A percentile compares a stretch with the other conserved stretches of the same genome.
These are phyloP conservation scores for Takifugu flavidus DNA, from an alignment of 2,113 vertebrate species.

Conservation along the genomic window DNA sequence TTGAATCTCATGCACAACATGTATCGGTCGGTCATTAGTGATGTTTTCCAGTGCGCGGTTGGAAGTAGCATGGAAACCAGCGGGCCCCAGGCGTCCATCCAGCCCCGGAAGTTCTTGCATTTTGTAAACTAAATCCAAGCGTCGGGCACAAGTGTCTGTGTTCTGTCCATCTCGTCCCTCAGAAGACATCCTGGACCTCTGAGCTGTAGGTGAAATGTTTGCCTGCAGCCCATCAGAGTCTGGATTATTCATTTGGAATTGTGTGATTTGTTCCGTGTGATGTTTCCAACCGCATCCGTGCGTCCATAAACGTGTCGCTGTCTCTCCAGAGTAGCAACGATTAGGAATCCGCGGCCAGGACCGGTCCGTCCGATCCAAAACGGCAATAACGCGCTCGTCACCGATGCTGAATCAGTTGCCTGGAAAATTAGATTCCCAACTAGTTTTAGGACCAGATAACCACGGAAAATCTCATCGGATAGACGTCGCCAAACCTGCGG, in stretches of 20 bases:
- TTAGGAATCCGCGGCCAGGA: constrained; percentile 5
- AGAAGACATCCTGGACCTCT: constrained; percentile 4
- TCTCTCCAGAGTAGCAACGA: constrained; percentile 26
- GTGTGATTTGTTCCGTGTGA: constrained; percentile 14
- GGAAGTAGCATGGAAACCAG: constrained; percentile 1
- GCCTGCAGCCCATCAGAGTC: not conserved
- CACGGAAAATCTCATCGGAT: too few relatives aligned
- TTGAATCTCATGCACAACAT: constrained; percentile 9
- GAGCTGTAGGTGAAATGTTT: not conserved
- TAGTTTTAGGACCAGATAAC: too few relatives aligned
- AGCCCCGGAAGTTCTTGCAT: not conserved
- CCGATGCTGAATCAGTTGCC: too few relatives aligned
- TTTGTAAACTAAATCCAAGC: not conserved
- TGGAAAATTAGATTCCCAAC: too few relatives aligned
- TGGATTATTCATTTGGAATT: constrained; percentile 8
- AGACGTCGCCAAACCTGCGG: too few relatives aligned
- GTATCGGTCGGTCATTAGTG: not conserved
- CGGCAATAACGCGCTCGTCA: not conserved
- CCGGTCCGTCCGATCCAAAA: not conserved
- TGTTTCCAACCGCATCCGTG: constrained; percentile 6
- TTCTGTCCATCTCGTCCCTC: constrained; percentile 4
- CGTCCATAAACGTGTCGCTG: constrained; percentile 7
- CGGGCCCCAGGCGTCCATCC: not conserved
- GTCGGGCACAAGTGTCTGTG: not conserved
- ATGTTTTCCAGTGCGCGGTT: not conserved